phyloP scores from a whole-genome alignment of 2,113 vertebrate species.

The Cranoglanis bouderius region DNA sequence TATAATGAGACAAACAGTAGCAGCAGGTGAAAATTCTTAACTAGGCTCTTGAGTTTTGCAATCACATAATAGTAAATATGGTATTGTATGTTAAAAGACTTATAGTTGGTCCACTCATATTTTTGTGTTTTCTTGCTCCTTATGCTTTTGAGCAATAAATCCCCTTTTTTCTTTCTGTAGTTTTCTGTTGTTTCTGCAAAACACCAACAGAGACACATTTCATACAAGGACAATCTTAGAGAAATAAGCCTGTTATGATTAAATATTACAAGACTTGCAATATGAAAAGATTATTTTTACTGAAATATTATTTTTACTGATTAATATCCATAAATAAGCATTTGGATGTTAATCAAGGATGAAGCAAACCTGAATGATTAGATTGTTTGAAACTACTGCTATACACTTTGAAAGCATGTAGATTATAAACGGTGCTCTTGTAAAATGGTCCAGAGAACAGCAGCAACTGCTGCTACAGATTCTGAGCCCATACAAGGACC shows the following conservation, averaged over 20 bases:
- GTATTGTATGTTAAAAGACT: not conserved
- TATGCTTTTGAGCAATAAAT: not conserved
- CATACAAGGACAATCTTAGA: too few species aligned
- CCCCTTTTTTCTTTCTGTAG: not conserved
- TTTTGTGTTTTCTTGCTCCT: not conserved
- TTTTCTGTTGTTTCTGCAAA: too few species aligned
- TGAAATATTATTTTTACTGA: too few species aligned
- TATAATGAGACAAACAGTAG: not conserved
- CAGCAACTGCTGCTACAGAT: not conserved
- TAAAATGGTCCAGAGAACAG: not conserved
- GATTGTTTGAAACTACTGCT: not conserved
- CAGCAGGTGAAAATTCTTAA: not conserved
- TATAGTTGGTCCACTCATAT: not conserved
- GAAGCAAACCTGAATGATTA: too few species aligned
- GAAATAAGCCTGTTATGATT: too few species aligned
- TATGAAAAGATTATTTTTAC: too few species aligned
- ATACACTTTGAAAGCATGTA: not conserved
- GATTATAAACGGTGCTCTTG: too few species aligned
- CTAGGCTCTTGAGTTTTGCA: not conserved
- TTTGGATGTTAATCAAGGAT: not conserved
- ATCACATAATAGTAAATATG: not conserved
- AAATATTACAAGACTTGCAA: too few species aligned
- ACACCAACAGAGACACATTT: not conserved
- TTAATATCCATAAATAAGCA: too few species aligned
- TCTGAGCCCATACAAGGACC: not conserved